These are phyloP conservation scores for Frieseomelitta varia DNA, from an alignment of 1,140 invertebrate genomes.

Conservation along the genomic window DNA sequence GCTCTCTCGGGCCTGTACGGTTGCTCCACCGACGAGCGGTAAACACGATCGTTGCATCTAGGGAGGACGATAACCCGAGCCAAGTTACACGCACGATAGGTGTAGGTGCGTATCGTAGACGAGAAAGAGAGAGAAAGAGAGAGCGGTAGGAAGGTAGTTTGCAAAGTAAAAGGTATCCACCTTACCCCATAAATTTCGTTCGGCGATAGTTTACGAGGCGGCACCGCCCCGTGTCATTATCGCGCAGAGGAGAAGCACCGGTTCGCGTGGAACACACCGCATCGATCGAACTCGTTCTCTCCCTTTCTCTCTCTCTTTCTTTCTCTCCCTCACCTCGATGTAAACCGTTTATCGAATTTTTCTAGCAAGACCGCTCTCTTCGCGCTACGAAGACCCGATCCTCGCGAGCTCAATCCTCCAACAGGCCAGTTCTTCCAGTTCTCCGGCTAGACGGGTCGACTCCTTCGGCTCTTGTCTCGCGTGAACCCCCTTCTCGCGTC, in stretches of 20 bases:
- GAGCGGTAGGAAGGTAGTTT: slow-evolving; percentile 42
- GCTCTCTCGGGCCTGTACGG: background rate
- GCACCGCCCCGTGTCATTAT: slow-evolving; percentile 77
- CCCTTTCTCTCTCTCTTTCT: background rate
- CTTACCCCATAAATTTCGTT: slow-evolving; percentile 76
- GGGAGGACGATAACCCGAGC: slow-evolving; percentile 49
- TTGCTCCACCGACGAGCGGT: background rate
- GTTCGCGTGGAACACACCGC: slow-evolving; percentile 20
- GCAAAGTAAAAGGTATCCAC: slow-evolving; percentile 57
- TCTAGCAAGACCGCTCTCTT: background rate
- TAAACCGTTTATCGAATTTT: slow-evolving; percentile 49
- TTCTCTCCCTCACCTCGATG: slow-evolving; percentile 12
- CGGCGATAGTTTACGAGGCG: slow-evolving; percentile 75
- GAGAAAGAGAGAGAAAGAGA: background rate
- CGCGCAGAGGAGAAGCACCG: slow-evolving; percentile 60
- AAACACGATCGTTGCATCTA: slow-evolving; percentile 29
- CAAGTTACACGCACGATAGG: slow-evolving; percentile 18
- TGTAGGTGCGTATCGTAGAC: slow-evolving; percentile 57
- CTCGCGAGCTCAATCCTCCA: slow-evolving; percentile 1
- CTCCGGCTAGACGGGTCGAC: background rate
- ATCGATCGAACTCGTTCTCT: background rate
- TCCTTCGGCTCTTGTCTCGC: background rate
- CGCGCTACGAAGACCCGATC: slow-evolving; percentile 6
- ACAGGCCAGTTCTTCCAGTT: slow-evolving; percentile 50
- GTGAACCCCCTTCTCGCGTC: background rate